A percentile compares a stretch with the other conserved stretches of the same genome.
Conservation (phyloP, 2,113 vertebrate species). For the Helogale parvula region DNA sequence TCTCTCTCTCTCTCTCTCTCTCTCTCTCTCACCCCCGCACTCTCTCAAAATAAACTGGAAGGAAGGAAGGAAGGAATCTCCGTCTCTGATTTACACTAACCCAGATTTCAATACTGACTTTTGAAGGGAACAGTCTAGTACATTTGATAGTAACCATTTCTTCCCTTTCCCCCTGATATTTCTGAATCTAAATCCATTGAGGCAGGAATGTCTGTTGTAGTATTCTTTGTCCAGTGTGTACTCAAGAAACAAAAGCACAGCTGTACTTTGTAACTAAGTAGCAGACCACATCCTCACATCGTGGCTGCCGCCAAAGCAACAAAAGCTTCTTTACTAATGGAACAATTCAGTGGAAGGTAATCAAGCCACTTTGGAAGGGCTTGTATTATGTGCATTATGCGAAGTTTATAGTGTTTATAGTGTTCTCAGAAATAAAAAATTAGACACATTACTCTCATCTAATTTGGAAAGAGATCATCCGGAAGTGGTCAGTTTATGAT, state of each 20-base stretch:
- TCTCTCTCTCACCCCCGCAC: too few species aligned
- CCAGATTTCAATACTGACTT: not conserved
- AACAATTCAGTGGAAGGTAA: not conserved
- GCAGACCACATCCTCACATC: not conserved
- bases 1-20: too few species aligned
- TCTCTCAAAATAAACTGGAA: too few species aligned
- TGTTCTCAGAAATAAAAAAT: slow-evolving; percentile 45
- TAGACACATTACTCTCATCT: not conserved
- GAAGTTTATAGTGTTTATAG: not conserved
- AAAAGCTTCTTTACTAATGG: not conserved
- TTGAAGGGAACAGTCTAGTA: not conserved
- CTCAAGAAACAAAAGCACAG: not conserved
- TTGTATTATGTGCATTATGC: not conserved
- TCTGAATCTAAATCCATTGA: not conserved
- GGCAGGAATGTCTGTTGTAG: not conserved
- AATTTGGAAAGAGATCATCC: not conserved
- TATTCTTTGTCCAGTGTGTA: not conserved
- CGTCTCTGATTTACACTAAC: not conserved
- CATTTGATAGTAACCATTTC: not conserved
- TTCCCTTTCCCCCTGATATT: not conserved
- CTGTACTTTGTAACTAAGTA: not conserved
- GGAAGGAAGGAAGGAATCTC: not conserved
- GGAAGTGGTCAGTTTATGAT: not conserved
- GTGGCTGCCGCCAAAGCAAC: not conserved
- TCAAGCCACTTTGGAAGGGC: not conserved